A percentile compares a stretch with the other conserved stretches of the same genome.
These are phyloP conservation scores for Plecturocebus donacophilus DNA, from an alignment of 2,113 vertebrate genomes.

Conservation along the genomic window DNA sequence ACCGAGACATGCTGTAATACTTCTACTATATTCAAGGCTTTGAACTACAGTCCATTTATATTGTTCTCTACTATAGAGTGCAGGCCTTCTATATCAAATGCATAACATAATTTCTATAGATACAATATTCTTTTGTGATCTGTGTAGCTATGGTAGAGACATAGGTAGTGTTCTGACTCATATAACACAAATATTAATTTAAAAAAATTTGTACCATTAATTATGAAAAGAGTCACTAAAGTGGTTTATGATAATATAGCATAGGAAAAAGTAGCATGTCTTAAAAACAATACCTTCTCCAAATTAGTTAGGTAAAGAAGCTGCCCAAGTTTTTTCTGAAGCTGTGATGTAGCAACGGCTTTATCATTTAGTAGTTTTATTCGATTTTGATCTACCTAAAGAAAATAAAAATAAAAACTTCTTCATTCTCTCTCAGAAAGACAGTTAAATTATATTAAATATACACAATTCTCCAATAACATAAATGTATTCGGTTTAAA, in stretches of 20 bases:
- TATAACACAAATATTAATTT: background rate
- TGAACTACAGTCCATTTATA: background rate
- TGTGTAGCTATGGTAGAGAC: background rate
- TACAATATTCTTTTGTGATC: background rate
- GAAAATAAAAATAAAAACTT: background rate
- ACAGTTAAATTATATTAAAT: background rate
- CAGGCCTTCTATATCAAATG: background rate
- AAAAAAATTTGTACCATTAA: background rate
- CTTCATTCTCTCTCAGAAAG: slow-evolving; percentile 23
- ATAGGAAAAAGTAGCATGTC: slow-evolving; percentile 16
- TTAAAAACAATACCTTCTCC: slow-evolving; percentile 90
- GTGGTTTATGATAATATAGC: background rate
- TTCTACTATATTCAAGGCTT: background rate
- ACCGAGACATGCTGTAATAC: background rate
- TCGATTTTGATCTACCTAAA: slow-evolving; percentile 96
- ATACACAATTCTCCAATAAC: background rate
- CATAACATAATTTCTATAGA: background rate
- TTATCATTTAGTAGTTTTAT: slow-evolving; percentile 97
- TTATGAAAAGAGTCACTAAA: background rate
- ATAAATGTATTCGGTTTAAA: background rate
- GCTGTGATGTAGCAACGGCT: slow-evolving; percentile 95
- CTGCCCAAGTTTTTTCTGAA: slow-evolving; percentile 98
- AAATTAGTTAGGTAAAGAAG: slow-evolving; percentile 97
- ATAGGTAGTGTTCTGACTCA: background rate
- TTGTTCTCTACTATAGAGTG: background rate